These are phyloP conservation scores for Florisuga fusca DNA, from an alignment of 2,797 vertebrate species.

Conservation along the genomic window DNA sequence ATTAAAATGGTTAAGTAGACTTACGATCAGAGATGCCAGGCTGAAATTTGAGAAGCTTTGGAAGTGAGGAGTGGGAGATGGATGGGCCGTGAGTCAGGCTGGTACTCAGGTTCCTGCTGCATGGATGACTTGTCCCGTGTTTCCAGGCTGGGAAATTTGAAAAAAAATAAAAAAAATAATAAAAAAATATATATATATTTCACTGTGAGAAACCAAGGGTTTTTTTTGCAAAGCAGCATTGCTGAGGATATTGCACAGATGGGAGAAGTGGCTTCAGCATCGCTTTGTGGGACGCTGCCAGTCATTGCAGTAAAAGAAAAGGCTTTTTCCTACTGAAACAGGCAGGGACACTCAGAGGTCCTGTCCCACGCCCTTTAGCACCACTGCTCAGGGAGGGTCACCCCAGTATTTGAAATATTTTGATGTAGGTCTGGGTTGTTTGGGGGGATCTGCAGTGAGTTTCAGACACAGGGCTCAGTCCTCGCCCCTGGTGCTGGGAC, in stretches of 20 bases:
- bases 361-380: background rate
- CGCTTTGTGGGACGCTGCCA: background rate
- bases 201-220: rapidly evolving
- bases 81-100: background rate
- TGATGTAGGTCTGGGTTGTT: rapidly evolving
- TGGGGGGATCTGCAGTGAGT: background rate
- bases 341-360: background rate
- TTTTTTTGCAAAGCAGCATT: background rate
- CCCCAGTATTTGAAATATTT: background rate
- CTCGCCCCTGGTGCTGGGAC: background rate
- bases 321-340: background rate
- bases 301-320: background rate
- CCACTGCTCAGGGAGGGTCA: rapidly evolving
- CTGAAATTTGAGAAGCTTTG: conserved; percentile 52
- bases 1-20: conserved; percentile 68
- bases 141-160: background rate
- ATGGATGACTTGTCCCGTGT: rapidly evolving
- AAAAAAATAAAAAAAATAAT: background rate
- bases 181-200: background rate
- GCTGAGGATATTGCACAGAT: background rate
- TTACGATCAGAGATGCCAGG: conserved; percentile 52
- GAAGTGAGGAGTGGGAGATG: conserved; percentile 57
- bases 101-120: background rate
- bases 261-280: background rate
- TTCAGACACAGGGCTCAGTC: background rate